Conservation (phyloP, 2,888 invertebrate genomes). For the Hirudinaria manillensis region DNA sequence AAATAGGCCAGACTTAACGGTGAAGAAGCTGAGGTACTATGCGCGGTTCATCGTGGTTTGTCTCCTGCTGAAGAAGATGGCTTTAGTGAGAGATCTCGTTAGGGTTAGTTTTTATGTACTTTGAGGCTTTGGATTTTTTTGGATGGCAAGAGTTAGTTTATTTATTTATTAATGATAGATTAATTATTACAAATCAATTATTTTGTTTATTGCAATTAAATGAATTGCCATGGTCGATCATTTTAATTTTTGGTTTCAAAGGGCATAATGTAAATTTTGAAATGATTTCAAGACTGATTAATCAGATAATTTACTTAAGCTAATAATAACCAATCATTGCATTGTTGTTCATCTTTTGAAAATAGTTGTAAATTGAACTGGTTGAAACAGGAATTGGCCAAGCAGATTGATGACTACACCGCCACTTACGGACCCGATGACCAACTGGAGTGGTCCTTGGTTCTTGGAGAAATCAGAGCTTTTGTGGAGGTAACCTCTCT, state of each 20-base stretch:
- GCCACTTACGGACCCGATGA: conserved; percentile 94
- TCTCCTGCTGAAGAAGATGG: conserved; percentile 83
- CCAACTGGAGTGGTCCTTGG: conserved; percentile 88
- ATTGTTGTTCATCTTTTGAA: background rate
- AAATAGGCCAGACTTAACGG: conserved; percentile 75
- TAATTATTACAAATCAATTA: background rate
- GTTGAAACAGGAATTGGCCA: conserved; percentile 71
- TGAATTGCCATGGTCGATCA: background rate
- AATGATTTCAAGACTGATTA: too few relatives aligned
- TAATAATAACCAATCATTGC: too few relatives aligned
- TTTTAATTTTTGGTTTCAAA: background rate
- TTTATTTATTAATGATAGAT: background rate
- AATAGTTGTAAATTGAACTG: background rate
- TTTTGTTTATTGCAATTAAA: background rate
- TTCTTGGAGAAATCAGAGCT: conserved; percentile 85
- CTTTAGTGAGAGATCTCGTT: conserved; percentile 81
- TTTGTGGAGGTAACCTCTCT: conserved; percentile 64
- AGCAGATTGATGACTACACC: conserved; percentile 89
- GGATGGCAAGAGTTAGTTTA: background rate
- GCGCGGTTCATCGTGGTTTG: conserved; percentile 94
- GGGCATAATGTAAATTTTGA: background rate
- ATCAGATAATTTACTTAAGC: too few relatives aligned
- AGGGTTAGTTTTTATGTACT: conserved; percentile 57
- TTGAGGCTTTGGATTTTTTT: background rate
- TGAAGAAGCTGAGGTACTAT: conserved; percentile 87